Evolutionary conservation across 35 echinoderm and acorn worm genomes (phyloP).

Genomic region (Apostichopus californicus): DNA sequence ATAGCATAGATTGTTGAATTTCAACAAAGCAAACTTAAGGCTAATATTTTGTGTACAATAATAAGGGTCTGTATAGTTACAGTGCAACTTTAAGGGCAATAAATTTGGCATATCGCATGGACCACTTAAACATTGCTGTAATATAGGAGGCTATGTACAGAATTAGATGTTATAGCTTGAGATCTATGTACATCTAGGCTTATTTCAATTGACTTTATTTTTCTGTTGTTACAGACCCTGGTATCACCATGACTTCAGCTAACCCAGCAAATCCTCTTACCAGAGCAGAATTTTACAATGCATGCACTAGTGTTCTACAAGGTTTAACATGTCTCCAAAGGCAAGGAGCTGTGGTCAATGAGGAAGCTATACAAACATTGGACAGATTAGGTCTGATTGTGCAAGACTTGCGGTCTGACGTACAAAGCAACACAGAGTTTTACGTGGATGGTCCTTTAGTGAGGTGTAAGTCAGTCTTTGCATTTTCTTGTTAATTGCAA

Average conservation of each 20-base stretch:
- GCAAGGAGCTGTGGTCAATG: slow-evolving; percentile 79
- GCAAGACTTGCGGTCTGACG: slow-evolving; percentile 59
- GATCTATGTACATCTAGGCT: too few relatives aligned
- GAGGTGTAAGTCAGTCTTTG: slow-evolving; percentile 77
- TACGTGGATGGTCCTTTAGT: slow-evolving; percentile 95
- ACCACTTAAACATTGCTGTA: too few relatives aligned
- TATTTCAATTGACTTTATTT: not conserved
- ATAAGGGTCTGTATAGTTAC: too few relatives aligned
- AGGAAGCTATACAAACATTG: slow-evolving; percentile 56
- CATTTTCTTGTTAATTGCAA: too few relatives aligned
- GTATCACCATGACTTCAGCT: slow-evolving; percentile 70
- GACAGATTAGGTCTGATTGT: slow-evolving; percentile 68
- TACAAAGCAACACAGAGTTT: slow-evolving; percentile 88
- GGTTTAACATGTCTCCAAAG: slow-evolving; percentile 77
- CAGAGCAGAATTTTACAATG: slow-evolving; percentile 81
- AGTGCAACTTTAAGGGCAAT: too few relatives aligned
- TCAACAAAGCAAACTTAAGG: too few relatives aligned
- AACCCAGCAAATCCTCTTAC: slow-evolving; percentile 95
- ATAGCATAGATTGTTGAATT: too few relatives aligned
- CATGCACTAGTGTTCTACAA: slow-evolving; percentile 92
- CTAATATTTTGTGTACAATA: too few relatives aligned
- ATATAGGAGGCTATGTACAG: too few relatives aligned
- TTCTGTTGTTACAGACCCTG: not conserved
- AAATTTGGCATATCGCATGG: too few relatives aligned
- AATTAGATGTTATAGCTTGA: too few relatives aligned